Conservation (phyloP, 2,888 invertebrate species). For the Portevinia maculata region DNA sequence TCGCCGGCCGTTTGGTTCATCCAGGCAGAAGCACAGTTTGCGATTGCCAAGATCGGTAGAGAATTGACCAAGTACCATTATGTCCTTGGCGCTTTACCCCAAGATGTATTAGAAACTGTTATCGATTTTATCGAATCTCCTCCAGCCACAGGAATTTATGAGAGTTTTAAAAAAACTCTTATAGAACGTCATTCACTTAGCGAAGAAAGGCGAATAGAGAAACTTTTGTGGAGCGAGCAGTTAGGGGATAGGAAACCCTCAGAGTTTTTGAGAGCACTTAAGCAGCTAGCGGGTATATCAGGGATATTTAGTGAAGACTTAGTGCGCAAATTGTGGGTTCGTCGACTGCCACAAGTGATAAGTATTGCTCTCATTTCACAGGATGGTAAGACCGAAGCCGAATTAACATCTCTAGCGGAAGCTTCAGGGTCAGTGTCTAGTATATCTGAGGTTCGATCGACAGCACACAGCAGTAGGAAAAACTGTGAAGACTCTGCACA, state of each 20-base stretch:
- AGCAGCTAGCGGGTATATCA: neutral
- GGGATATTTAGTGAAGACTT: neutral
- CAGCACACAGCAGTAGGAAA: too few relatives aligned
- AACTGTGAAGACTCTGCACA: neutral
- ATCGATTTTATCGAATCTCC: too few relatives aligned
- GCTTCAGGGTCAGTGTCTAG: neutral
- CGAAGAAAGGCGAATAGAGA: neutral
- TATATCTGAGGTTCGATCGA: neutral
- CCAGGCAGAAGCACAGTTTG: slow-evolving; percentile 13
- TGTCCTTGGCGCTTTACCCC: too few relatives aligned
- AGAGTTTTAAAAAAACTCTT: slow-evolving; percentile 8
- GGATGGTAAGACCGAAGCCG: neutral
- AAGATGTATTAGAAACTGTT: too few relatives aligned
- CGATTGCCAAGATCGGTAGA: neutral
- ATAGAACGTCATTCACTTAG: neutral
- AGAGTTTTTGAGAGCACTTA: slow-evolving; percentile 5
- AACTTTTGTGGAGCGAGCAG: neutral
- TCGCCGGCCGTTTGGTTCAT: slow-evolving; percentile 1
- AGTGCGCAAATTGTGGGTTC: neutral
- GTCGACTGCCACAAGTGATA: slow-evolving; percentile 9
- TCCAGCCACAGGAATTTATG: too few relatives aligned
- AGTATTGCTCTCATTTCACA: slow-evolving; percentile 7
- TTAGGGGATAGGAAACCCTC: slow-evolving; percentile 20
- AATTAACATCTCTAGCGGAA: slow-evolving; percentile 7
- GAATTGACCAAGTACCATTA: neutral